Conservation (phyloP, 2,888 invertebrate genomes). For the Phyto melanocephala region DNA sequence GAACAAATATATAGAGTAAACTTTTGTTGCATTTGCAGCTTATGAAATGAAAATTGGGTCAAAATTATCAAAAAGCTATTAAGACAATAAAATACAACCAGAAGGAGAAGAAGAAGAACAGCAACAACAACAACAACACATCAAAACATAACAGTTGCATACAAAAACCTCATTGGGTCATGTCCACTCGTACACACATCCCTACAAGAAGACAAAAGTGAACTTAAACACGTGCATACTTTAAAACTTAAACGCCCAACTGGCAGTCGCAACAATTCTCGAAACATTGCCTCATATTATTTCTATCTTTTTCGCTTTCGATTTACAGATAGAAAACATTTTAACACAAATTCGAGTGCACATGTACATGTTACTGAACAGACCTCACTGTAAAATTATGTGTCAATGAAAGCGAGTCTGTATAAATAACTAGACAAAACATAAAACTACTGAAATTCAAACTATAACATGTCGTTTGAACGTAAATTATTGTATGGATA, state of each 20-base stretch:
- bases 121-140: slow-evolving; percentile 5
- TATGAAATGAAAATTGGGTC: slow-evolving; percentile 61
- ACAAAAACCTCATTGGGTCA: slow-evolving; percentile 22
- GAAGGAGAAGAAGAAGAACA: no score
- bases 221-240: slow-evolving; percentile 64
- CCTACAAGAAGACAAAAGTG: slow-evolving; percentile 7
- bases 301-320: background rate
- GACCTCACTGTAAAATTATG: no score
- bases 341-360: background rate
- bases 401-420: background rate
- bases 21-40: slow-evolving; percentile 48
- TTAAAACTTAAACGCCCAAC: slow-evolving; percentile 16
- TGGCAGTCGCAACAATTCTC: background rate
- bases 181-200: background rate
- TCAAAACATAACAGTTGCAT: slow-evolving; percentile 3
- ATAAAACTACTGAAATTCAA: slow-evolving; percentile 49
- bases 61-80: slow-evolving; percentile 64
- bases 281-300: background rate
- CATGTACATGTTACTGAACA: background rate
- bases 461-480: slow-evolving; percentile 52
- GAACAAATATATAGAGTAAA: slow-evolving; percentile 34
- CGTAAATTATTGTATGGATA: slow-evolving; percentile 42
- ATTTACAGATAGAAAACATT: slow-evolving; percentile 49
- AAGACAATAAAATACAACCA: slow-evolving; percentile 51
- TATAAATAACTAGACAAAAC: slow-evolving; percentile 3